Base-by-base conservation (phyloP, 2,113 vertebrate genomes). In the Shinisaurus crocodilurus region DNA sequence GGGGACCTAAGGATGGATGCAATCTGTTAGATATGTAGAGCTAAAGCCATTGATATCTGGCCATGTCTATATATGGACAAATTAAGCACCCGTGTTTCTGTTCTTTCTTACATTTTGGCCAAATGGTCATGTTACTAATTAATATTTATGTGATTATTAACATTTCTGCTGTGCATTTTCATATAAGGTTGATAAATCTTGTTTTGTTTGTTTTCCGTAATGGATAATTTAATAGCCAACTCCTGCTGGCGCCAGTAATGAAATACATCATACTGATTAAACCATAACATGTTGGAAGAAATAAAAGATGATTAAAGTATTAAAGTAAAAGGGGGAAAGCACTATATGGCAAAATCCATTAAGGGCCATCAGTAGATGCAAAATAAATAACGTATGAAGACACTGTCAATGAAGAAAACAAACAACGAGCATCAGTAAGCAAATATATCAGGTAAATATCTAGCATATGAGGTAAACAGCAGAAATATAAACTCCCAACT, bases 191-290 rank as follows among this genome's bases (percentile, higher is more conserved):
- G 75, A 90, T 48, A 82, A 91, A 90, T 88, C 89, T 89, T 85
- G 83, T 87, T 92, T 87, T 87, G 89, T 94, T 89, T 92, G 76
- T 87, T 88, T 88, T 93, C 79, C 65, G 88, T 88, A 65, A 88
- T 65, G 57, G 57, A 72, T 91, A 92, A 95, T 92, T 93, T 94
- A 92, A 89, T 86, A 86, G 54, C 50, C 70, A 90, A 88, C 70
- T 90, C 70, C 70, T 93, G 80, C 48, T 93, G 88, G 10, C 1
- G 77, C 91, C 57, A 92, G 82, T 92, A 92, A 88, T 94, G n/a
- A 89, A 93, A 89, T 86, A 86, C 75, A 89, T 87, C 65, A 77
- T 89, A 50, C 72, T 89, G 80, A 84, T 92, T 95, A 94, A 90
- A 92, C 67, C 20, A 48, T 86, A 85, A 50, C n/a, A 88, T 92